These are phyloP conservation scores for Noctua janthe DNA, from an alignment of 2,888 invertebrate species.

Conservation along the genomic window DNA sequence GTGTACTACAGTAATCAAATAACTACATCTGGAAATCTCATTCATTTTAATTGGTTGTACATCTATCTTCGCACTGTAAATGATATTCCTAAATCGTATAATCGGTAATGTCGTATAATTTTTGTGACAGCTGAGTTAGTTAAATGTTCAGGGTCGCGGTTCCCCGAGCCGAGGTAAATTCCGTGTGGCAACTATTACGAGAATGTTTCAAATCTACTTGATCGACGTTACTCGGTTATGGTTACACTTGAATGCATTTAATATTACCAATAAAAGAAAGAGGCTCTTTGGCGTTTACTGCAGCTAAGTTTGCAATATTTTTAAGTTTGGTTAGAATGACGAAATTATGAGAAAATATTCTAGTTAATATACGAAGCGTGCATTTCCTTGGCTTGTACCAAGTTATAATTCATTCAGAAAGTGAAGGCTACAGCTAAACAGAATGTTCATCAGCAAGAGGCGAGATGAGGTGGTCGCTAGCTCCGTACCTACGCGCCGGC, in stretches of 20 bases:
- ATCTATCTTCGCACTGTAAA: slow-evolving; percentile 65
- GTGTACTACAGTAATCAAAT: slow-evolving; percentile 10
- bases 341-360: slow-evolving; percentile 11
- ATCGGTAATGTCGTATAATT: slow-evolving; percentile 46
- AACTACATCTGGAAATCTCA: not conserved
- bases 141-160: slow-evolving; percentile 55
- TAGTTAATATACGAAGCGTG: not conserved
- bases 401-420: slow-evolving; percentile 50
- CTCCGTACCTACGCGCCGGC: slow-evolving; percentile 39
- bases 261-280: slow-evolving; percentile 28
- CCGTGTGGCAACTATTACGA: slow-evolving; percentile 47
- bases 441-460: slow-evolving; percentile 49
- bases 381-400: slow-evolving; percentile 20
- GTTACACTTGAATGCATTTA: slow-evolving; percentile 50
- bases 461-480: slow-evolving; percentile 35
- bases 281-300: slow-evolving; percentile 21
- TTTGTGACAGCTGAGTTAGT: slow-evolving; percentile 50
- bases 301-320: slow-evolving; percentile 33
- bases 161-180: slow-evolving; percentile 21
- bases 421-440: slow-evolving; percentile 39
- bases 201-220: slow-evolving; percentile 27
- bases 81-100: slow-evolving; percentile 60
- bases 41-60: slow-evolving; percentile 14
- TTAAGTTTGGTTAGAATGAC: not conserved
- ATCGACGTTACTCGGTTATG: slow-evolving; percentile 12